Evolutionary conservation across 2,113 vertebrate species (phyloP).

Genomic region (Ginglymostoma cirratum): DNA sequence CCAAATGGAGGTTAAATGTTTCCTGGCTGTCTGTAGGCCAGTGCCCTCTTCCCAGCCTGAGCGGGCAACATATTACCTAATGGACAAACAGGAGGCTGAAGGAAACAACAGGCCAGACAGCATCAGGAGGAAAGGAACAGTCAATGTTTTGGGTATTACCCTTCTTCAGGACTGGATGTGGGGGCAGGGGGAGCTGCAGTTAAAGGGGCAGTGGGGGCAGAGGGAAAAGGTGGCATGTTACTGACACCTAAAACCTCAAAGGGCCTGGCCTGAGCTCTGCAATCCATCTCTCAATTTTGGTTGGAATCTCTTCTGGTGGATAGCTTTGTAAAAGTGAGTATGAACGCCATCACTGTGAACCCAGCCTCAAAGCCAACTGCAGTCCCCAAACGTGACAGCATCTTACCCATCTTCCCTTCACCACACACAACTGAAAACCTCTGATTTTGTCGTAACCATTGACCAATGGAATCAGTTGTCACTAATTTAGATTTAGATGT

Average conservation of each 20-base stretch:
- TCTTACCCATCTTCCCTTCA: too few species aligned
- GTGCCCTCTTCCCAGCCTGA: not conserved
- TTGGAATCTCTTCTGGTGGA: not conserved
- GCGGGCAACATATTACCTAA: not conserved
- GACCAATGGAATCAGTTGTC: not conserved
- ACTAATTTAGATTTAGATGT: too few species aligned
- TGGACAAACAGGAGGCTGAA: too few species aligned
- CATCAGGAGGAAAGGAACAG: too few species aligned
- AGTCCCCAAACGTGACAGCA: not conserved
- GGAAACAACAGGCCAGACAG: too few species aligned
- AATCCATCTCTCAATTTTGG: not conserved
- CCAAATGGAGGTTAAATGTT: not conserved
- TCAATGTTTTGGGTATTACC: too few species aligned
- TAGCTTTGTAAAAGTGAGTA: not conserved
- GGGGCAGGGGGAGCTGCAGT: too few species aligned
- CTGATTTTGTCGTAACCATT: not conserved
- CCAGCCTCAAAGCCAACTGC: not conserved
- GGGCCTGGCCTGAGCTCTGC: not conserved
- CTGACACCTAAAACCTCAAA: not conserved
- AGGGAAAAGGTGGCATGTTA: not conserved
- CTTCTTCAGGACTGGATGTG: too few species aligned
- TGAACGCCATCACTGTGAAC: not conserved
- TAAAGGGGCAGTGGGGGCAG: too few species aligned
- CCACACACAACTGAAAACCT: too few species aligned
- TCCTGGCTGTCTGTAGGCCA: not conserved